phyloP scores from a whole-genome alignment of 2,888 invertebrate genomes.

The Spisula subtruncata region DNA sequence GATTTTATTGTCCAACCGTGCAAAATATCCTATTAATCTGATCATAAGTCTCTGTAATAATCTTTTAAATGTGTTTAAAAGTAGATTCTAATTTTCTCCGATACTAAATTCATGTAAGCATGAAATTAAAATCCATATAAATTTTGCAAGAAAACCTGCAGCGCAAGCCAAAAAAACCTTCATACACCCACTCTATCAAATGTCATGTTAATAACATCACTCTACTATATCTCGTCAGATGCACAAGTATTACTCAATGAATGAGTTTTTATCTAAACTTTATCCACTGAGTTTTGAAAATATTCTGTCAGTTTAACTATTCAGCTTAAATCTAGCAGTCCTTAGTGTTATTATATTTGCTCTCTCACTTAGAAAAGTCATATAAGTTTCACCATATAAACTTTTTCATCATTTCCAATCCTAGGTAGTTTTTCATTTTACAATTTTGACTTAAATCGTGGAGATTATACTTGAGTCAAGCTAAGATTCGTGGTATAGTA shows the following conservation, averaged over 20 bases:
- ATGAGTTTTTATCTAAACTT: slow-evolving; percentile 25
- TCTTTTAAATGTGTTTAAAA: not conserved
- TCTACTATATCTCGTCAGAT: not conserved
- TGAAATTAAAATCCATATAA: slow-evolving; percentile 12
- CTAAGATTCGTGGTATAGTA: not conserved
- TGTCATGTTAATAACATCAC: not conserved
- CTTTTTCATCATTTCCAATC: slow-evolving; percentile 9
- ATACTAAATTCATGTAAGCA: not conserved
- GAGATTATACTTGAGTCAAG: not conserved
- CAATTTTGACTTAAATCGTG: not conserved
- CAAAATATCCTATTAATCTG: not conserved
- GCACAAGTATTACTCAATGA: not conserved
- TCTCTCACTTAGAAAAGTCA: slow-evolving; percentile 53
- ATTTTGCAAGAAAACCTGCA: not conserved
- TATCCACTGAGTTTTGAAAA: slow-evolving; percentile 17
- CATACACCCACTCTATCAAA: slow-evolving; percentile 5
- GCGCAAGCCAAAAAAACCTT: not conserved
- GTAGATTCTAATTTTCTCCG: no score
- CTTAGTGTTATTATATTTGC: slow-evolving; percentile 56
- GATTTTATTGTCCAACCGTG: not conserved
- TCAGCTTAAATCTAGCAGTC: slow-evolving; percentile 31
- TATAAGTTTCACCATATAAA: not conserved
- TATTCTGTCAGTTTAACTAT: not conserved
- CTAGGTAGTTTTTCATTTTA: slow-evolving; percentile 9
- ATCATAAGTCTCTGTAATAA: not conserved